These are phyloP conservation scores for Sceloporus tristichus DNA, from an alignment of 2,113 vertebrate genomes.

Conservation along the genomic window DNA sequence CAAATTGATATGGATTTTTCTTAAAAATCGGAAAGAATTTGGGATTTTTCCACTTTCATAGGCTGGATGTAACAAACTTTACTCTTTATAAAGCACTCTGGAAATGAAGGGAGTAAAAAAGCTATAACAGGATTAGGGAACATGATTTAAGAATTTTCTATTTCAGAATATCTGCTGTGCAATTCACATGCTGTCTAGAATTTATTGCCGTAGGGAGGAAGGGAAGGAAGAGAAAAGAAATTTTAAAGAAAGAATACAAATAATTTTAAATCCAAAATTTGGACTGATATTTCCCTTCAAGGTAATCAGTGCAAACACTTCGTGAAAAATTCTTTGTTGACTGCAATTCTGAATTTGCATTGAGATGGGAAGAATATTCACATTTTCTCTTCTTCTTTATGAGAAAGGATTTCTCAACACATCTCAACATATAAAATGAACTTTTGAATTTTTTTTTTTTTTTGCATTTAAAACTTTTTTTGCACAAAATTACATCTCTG, in stretches of 20 bases:
- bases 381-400: no score
- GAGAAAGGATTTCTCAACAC: no score
- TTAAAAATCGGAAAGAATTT: neutral
- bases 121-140: neutral
- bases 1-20: neutral
- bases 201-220: neutral
- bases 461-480: no score
- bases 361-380: no score
- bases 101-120: neutral
- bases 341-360: neutral
- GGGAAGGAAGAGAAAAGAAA: no score
- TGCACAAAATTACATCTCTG: neutral
- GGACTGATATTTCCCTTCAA: neutral
- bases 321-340: neutral
- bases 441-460: no score
- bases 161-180: neutral
- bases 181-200: constrained; percentile 48
- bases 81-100: rapidly evolving
- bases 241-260: neutral
- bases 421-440: no score
- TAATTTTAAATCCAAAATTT: neutral
- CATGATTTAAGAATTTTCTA: neutral
- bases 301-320: neutral
- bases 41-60: constrained; percentile 1
- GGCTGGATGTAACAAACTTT: neutral